These are phyloP conservation scores for Sinocyclocheilus maitianheensis DNA, from an alignment of 2,113 vertebrate genomes.

Conservation along the genomic window DNA sequence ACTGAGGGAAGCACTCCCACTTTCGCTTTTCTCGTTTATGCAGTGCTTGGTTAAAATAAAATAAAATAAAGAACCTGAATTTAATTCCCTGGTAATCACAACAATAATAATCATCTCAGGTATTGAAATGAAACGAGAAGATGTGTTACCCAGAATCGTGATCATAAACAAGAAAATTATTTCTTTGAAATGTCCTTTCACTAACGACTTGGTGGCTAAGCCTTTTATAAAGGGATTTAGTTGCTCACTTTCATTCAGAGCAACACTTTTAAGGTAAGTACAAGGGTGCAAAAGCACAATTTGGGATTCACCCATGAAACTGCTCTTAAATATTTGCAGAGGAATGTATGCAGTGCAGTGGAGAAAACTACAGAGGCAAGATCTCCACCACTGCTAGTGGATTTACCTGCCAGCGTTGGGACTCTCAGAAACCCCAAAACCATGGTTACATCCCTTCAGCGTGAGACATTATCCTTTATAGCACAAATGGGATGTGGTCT, in stretches of 20 bases:
- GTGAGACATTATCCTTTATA: constrained; percentile 70
- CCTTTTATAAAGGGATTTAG: neutral
- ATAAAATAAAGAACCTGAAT: neutral
- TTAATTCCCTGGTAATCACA: neutral
- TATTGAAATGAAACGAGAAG: neutral
- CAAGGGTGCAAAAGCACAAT: neutral
- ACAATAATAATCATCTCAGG: neutral
- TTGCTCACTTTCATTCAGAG: neutral
- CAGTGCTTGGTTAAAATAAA: neutral
- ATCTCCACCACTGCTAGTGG: constrained; percentile 75
- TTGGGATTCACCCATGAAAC: neutral
- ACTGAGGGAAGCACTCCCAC: neutral
- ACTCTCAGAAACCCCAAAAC: constrained; percentile 83
- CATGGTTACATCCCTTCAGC: constrained; percentile 83
- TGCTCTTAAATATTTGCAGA: constrained; percentile 61
- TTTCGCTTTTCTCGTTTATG: neutral
- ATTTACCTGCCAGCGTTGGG: constrained; percentile 81
- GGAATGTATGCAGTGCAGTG: constrained; percentile 89
- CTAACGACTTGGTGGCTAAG: neutral
- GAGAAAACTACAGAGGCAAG: constrained; percentile 88
- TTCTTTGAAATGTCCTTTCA: neutral
- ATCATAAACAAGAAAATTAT: neutral
- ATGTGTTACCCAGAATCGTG: neutral
- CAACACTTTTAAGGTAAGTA: neutral
- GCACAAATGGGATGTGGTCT: neutral